phyloP scores from a whole-genome alignment of 2,113 vertebrate genomes.

The Cacatua alba region DNA sequence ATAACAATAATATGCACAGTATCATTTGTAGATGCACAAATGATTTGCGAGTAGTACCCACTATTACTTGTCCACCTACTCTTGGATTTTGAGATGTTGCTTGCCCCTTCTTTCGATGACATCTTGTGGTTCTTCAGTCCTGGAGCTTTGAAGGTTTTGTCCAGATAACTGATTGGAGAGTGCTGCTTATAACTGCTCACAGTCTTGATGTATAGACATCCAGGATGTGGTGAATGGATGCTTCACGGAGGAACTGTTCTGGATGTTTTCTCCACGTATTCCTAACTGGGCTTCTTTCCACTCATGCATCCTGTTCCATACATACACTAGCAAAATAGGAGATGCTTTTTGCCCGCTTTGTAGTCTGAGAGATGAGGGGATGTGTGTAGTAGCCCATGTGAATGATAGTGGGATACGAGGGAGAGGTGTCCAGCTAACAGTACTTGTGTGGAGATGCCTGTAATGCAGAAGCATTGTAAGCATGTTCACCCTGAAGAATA shows the following conservation, averaged over 20 bases:
- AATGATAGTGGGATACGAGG: not conserved
- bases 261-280: fast-evolving
- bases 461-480: not conserved
- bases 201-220: not conserved
- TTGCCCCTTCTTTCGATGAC: not conserved
- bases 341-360: not conserved
- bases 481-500: fast-evolving
- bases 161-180: fast-evolving
- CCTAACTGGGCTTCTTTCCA: not conserved
- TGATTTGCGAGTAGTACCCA: not conserved
- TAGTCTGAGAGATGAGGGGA: not conserved
- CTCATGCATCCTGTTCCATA: not conserved
- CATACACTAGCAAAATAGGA: not conserved
- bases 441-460: not conserved
- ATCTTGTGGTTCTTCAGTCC: not conserved
- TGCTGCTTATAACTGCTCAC: not conserved
- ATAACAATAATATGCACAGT: not conserved
- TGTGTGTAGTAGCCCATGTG: fast-evolving
- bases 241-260: not conserved
- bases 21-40: not conserved
- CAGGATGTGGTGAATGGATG: fast-evolving
- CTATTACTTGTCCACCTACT: not conserved
- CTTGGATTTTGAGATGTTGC: not conserved
- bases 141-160: not conserved
- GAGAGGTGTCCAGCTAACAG: not conserved